Evolutionary conservation across 2,113 vertebrate genomes (phyloP).

Genomic region (Nycticebus coucang): DNA sequence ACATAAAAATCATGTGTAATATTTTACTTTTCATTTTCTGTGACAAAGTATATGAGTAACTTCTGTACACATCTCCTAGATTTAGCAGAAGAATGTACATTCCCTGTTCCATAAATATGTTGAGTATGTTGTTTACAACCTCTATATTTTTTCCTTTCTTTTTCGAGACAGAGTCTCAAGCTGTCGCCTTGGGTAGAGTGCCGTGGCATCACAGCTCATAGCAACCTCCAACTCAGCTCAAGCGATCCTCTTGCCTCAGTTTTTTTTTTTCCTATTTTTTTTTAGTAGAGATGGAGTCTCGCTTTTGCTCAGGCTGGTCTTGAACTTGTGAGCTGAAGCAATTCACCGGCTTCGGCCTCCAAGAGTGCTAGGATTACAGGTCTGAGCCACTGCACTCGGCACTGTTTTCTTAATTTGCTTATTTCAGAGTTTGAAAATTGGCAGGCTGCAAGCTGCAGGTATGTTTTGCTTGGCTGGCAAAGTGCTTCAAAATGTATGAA

Average conservation of each 20-base stretch:
- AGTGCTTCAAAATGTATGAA: slow-evolving; percentile 46
- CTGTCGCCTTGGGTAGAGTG: no score
- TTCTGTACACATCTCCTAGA: neutral
- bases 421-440: slow-evolving; percentile 16
- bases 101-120: neutral
- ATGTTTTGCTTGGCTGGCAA: slow-evolving; percentile 8
- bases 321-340: no score
- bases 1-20: slow-evolving; percentile 20
- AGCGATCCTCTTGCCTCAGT: no score
- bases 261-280: no score
- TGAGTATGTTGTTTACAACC: neutral
- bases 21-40: slow-evolving; percentile 12
- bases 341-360: no score
- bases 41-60: neutral
- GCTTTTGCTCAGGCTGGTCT: no score
- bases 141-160: neutral
- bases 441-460: slow-evolving; percentile 42
- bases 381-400: no score
- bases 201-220: no score
- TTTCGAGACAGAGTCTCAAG: no score
- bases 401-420: neutral
- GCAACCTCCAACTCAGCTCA: no score
- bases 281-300: no score
- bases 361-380: no score
- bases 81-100: neutral